Evolutionary conservation across 2,113 vertebrate genomes (phyloP), one percentile per base, ranked within the genome.

Genomic region (Malaclemys terrapin): DNA sequence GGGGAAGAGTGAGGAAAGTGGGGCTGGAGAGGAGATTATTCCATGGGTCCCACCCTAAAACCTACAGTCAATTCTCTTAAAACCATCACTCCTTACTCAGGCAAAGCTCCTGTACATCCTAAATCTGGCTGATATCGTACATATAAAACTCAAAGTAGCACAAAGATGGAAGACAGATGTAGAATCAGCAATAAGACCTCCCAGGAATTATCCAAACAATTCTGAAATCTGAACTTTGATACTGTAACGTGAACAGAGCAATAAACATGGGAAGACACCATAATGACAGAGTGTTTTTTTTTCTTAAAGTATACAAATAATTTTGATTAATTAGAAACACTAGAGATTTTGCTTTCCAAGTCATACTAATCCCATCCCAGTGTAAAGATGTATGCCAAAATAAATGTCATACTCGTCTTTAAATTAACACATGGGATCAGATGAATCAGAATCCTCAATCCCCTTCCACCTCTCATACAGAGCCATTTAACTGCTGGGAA

Each of bases 401-500:
- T 90, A 90, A 95, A 96, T 95, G 82, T 95, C 92, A 96, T 3
- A 62, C 57, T 86, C 38, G 94, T 94, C 96, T 96, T 91, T 96
- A 94, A 49, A 93, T 25, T 96, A 95, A 97, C 80, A 96, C 94
- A 90, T 83, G 96, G 88, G 89, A 89, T 96, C 97, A 97, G 98
- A 97, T 1, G 80, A 97, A 79, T 94, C 87, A 98, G 93, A 98
- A 95, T 94, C 89, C 85, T 62, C 89, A 97, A 0, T 85, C 93
- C 96, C 94, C 93, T 98, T 97, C 96, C 97, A 97, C n/a, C 10
- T 98, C 95, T 97, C 96, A 93, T 88, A 96, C 53, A 95, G 96
- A 96, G 94, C 45, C 7, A 96, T 94, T 93, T 95, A 96, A 38
- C 93, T 94, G 62, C 96, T 98, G 87, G 96, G 94, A 98, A 98